Conservation (phyloP, 2,797 vertebrate genomes). For the Pantherophis vulpinus region DNA sequence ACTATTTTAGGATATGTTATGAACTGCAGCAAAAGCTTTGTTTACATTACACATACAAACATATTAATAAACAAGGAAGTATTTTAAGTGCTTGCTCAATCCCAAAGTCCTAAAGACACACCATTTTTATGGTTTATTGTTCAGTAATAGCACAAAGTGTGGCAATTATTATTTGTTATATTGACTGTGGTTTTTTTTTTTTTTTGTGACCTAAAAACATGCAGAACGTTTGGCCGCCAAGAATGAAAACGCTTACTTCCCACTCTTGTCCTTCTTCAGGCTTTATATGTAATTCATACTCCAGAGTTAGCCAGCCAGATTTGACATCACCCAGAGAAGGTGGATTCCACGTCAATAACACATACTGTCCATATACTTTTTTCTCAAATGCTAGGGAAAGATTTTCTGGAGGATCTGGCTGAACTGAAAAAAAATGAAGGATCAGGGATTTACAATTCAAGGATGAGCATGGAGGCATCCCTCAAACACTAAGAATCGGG, state of each 20-base stretch:
- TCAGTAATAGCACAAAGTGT: not conserved
- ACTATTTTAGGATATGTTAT: not conserved
- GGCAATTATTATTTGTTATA: not conserved
- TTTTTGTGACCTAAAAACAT: not conserved
- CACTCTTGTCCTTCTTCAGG: constrained; percentile 78
- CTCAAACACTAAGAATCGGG: not conserved
- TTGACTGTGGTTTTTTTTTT: not conserved
- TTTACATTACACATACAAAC: not conserved
- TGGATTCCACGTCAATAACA: constrained; percentile 84
- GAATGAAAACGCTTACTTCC: constrained; percentile 78
- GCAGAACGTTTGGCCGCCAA: not conserved
- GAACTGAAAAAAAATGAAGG: constrained; percentile 75
- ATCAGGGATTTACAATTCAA: not conserved
- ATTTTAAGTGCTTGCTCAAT: not conserved
- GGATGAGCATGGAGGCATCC: not conserved
- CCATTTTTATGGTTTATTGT: not conserved
- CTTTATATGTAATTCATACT: constrained; percentile 86
- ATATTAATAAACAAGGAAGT: not conserved
- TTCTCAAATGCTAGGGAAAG: constrained; percentile 73
- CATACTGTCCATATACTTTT: constrained; percentile 74
- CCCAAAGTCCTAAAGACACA: not conserved
- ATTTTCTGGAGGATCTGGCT: constrained; percentile 87
- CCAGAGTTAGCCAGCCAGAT: constrained; percentile 91
- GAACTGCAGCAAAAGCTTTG: not conserved
- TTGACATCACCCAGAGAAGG: constrained; percentile 82